Percentiles rank a stretch among this genome's conserved stretches.
Conservation (phyloP, 1,140 invertebrate genomes). For the Adelges cooleyi region DNA sequence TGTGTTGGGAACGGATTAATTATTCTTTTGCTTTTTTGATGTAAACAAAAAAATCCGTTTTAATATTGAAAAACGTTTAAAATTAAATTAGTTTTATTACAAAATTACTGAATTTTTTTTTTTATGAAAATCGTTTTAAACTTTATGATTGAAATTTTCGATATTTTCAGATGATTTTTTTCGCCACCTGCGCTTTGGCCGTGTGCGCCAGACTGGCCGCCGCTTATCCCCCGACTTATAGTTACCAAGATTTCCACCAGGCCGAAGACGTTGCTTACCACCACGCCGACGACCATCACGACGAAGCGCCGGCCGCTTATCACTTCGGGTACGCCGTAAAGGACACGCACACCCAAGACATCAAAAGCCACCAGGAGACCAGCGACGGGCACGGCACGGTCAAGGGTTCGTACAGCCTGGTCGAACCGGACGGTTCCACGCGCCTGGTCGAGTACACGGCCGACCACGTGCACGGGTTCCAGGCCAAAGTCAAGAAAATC, state of each 20-base stretch:
- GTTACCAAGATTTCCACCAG: not conserved
- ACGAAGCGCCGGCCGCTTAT: constrained; percentile 33
- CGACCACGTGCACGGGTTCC: constrained; percentile 31
- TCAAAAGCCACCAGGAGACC: constrained; percentile 47
- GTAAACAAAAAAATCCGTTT: too few species aligned
- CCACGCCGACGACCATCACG: not conserved
- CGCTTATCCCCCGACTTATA: not conserved
- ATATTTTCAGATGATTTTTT: not conserved
- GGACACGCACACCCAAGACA: constrained; percentile 46
- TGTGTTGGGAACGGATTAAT: too few species aligned
- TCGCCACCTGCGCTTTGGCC: not conserved
- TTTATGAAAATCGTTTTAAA: too few species aligned
- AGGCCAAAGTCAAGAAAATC: constrained; percentile 29
- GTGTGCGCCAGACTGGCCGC: not conserved
- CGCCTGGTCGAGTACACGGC: constrained; percentile 33
- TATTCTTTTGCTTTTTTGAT: too few species aligned
- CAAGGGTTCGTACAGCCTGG: not conserved
- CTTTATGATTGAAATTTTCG: too few species aligned
- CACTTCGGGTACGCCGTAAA: constrained; percentile 45
- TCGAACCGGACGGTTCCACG: constrained; percentile 12
- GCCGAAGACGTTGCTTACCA: not conserved
- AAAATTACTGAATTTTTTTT: too few species aligned
- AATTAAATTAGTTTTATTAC: too few species aligned
- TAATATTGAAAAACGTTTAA: too few species aligned
- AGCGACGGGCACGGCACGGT: constrained; percentile 44